These are phyloP conservation scores for Campylomormyrus numenius DNA, from an alignment of 2,113 vertebrate genomes.

Conservation along the genomic window DNA sequence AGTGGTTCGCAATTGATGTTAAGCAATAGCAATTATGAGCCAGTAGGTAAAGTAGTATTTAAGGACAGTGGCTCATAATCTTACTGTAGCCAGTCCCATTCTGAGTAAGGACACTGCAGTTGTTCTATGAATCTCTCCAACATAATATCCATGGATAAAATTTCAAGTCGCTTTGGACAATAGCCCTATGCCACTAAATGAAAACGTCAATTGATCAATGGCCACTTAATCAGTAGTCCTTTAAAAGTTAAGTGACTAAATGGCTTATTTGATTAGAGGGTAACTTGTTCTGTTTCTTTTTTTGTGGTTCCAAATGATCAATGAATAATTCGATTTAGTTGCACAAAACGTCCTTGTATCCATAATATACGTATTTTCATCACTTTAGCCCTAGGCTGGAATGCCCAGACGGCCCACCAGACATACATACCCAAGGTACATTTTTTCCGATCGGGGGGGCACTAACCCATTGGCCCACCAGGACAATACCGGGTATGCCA, in stretches of 20 bases:
- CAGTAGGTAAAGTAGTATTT: neutral
- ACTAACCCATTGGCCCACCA: neutral
- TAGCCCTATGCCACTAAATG: neutral
- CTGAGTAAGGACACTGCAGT: neutral
- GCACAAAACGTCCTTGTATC: neutral
- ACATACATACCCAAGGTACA: neutral
- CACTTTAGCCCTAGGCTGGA: neutral
- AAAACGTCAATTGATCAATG: neutral
- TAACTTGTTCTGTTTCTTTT: neutral
- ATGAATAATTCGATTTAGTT: neutral
- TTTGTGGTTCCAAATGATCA: neutral
- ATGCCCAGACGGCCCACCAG: neutral
- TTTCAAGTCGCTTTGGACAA: neutral
- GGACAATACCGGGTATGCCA: neutral
- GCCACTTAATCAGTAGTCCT: neutral
- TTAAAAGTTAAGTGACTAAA: neutral
- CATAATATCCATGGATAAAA: neutral
- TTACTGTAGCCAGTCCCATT: neutral
- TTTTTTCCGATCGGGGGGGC: neutral
- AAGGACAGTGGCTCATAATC: neutral
- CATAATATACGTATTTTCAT: neutral
- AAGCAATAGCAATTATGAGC: neutral
- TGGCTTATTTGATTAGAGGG: neutral
- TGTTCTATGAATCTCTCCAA: neutral
- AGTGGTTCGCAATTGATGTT: neutral